Conservation (phyloP, 2,797 vertebrate species). For the Leucoraja ocellata region DNA sequence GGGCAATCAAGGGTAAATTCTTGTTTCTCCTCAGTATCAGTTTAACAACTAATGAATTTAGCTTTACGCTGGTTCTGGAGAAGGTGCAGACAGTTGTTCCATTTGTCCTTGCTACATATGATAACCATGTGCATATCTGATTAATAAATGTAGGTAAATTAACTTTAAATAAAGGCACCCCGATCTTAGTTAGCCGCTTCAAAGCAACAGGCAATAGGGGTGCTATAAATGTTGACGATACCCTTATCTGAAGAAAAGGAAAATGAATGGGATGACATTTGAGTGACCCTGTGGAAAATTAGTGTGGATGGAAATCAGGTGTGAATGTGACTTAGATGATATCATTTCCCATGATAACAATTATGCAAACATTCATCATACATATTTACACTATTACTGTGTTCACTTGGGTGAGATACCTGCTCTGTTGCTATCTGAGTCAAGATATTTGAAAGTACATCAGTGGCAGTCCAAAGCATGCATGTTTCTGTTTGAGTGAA, state of each 20-base stretch:
- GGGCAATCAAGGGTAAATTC: neutral
- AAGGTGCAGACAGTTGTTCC: neutral
- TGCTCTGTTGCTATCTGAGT: neutral
- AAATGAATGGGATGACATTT: neutral
- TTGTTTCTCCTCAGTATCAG: neutral
- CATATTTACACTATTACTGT: no score
- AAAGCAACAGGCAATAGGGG: neutral
- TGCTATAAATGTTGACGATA: neutral
- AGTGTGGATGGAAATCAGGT: neutral
- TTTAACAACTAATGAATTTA: neutral
- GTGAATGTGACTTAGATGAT: neutral
- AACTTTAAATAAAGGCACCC: neutral
- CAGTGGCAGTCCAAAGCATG: no score
- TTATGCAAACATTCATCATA: no score
- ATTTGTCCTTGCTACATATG: neutral
- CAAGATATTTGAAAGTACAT: neutral
- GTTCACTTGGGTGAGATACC: neutral
- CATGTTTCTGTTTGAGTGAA: no score
- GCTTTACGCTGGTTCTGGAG: neutral
- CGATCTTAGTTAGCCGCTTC: neutral
- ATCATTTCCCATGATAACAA: neutral
- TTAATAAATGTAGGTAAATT: neutral
- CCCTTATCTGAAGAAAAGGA: neutral
- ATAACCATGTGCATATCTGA: neutral
- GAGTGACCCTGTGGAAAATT: no score